Base-by-base conservation (phyloP, 1,140 invertebrate species). In the Scaptomyza pallida region DNA sequence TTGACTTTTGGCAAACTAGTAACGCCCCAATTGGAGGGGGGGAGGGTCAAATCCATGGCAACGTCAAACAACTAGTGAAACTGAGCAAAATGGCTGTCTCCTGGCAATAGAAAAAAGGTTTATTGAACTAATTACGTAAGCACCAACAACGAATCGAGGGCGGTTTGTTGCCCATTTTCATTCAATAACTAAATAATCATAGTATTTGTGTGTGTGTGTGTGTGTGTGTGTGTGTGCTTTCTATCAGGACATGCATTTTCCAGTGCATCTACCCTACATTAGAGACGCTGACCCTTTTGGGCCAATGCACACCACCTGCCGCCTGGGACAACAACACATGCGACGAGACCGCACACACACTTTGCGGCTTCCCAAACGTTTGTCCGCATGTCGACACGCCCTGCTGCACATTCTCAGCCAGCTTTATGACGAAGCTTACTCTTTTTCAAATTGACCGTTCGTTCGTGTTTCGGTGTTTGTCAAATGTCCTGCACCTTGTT, bases 121-220 rank as follows among this genome's bases (percentile, higher is more conserved):
- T 88, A 88, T 88, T 88, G 82, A 88, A 88, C 82, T 78, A 88
- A 82, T 88, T 88, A 88, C 75, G 54, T 88, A 88, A 88, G 67
- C 55, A 47, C 3, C 10, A 62, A 45, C 41, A n/a, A n/a, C 37
- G 40, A 5, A n/a, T 17, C 2, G 12, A 21, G 37, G 37, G 40
- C 17, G 68, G 43, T 60, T 44, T 43, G 33, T 72, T 26, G 41
- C 33, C 47, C 35, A 52, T 51, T 48, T 50, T 30, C 33, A 61
- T 50, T 30, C 26, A 61, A 54, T 65, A 55, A 30, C 21, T 12
- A 30, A 56, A 43, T 41, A 26, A 23, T n/a, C n/a, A n/a, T n/a
- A n/a, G n/a, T n/a, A n/a, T n/a, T n/a, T n/a, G 23, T 26, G 23
- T 26, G 23, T 26, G 21, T 23, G 15, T 55, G 35, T 54, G 17